Evolutionary conservation across 2,888 invertebrate genomes (phyloP).

Genomic region (Pedicia rivosa): DNA sequence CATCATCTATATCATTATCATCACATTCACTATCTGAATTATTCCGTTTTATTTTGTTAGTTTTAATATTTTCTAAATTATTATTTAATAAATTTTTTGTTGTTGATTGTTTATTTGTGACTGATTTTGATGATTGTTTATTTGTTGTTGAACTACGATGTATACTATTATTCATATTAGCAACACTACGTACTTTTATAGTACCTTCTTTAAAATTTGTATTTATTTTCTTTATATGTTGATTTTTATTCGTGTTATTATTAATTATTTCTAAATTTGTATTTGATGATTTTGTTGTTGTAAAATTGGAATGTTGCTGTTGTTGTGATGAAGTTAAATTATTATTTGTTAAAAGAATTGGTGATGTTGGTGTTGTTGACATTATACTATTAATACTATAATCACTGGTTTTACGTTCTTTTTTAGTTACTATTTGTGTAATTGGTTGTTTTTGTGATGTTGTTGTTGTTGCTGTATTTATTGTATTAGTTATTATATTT

Average conservation of each 20-base stretch:
- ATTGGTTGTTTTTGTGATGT: constrained; percentile 19
- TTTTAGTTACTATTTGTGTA: constrained; percentile 16
- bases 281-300: constrained; percentile 1
- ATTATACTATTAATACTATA: constrained; percentile 26
- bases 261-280: not conserved
- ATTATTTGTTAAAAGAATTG: constrained; percentile 4
- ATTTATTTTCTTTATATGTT: no score
- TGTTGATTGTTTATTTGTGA: not conserved
- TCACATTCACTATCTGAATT: no score
- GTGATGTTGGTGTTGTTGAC: constrained; percentile 11
- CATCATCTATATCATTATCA: not conserved
- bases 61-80: no score
- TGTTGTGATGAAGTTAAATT: constrained; percentile 3
- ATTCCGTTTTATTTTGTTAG: no score
- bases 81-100: no score
- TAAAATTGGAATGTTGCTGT: constrained; percentile 3
- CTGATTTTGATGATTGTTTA: not conserved
- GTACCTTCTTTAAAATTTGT: constrained; percentile 7
- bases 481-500: constrained; percentile 1
- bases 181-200: constrained; percentile 11
- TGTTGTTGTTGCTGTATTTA: constrained; percentile 13
- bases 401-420: constrained; percentile 15
- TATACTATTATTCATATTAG: constrained; percentile 11
- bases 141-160: not conserved
- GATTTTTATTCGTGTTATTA: not conserved